Conservation (phyloP, 1,140 invertebrate species). For the Hylaeus anthracinus region DNA sequence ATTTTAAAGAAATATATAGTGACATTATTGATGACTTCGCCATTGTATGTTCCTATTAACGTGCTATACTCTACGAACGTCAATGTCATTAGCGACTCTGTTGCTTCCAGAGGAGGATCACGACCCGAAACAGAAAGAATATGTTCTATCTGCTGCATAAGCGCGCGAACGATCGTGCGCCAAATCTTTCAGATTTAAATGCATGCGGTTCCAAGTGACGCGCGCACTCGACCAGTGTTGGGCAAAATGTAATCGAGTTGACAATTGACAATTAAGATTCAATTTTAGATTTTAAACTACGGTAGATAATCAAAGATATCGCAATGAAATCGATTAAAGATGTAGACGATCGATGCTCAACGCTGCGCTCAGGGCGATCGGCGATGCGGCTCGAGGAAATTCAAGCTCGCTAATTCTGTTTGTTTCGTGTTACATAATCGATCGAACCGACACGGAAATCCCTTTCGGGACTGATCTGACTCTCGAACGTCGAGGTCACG, state of each 20-base stretch:
- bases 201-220: neutral
- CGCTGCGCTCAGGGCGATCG: neutral
- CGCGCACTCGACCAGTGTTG: neutral
- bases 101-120: too few relatives aligned
- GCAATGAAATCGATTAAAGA: too few relatives aligned
- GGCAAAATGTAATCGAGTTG: too few relatives aligned
- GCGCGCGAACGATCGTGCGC: neutral
- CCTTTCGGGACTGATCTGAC: neutral
- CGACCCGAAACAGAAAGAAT: neutral
- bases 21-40: neutral
- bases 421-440: slow-evolving; percentile 28
- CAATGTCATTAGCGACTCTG: neutral
- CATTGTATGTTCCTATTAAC: neutral
- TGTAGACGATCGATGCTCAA: too few relatives aligned
- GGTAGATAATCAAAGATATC: too few relatives aligned
- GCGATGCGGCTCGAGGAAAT: neutral
- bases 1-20: neutral
- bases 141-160: too few relatives aligned
- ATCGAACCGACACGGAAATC: neutral
- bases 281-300: too few relatives aligned
- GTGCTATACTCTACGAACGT: too few relatives aligned
- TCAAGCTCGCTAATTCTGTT: slow-evolving; percentile 10
- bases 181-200: neutral
- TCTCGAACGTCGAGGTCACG: neutral
- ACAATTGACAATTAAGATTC: too few relatives aligned